Percentiles rank a stretch among this genome's conserved stretches.
Evolutionary conservation across 2,888 invertebrate species (phyloP).

Genomic region (Cerceris rybyensis): DNA sequence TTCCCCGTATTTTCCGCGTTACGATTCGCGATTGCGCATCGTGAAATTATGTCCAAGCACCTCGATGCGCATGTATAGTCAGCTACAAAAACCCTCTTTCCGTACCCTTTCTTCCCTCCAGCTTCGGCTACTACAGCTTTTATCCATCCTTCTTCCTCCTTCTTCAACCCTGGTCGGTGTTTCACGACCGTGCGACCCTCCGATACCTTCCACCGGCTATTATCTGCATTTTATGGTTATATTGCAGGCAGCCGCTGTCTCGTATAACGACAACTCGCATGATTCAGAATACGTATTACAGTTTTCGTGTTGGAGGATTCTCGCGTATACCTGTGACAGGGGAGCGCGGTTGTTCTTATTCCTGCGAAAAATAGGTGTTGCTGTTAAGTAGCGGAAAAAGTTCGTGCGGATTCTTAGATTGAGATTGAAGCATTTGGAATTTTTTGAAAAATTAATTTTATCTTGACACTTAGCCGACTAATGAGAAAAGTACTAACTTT

Average conservation of each 20-base stretch:
- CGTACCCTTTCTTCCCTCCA: constrained; percentile 18
- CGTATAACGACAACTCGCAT: constrained; percentile 71
- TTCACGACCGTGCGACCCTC: constrained; percentile 70
- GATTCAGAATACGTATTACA: constrained; percentile 76
- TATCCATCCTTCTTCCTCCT: constrained; percentile 44
- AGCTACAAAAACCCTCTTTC: not conserved
- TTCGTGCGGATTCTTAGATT: no score
- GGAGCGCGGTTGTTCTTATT: no score
- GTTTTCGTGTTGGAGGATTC: constrained; percentile 65
- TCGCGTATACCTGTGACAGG: constrained; percentile 11
- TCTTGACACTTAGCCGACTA: no score
- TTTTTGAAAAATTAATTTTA: no score
- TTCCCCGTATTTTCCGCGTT: not conserved
- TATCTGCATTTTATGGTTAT: constrained; percentile 82
- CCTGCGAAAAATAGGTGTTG: no score
- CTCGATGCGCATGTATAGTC: not conserved
- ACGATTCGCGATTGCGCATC: not conserved
- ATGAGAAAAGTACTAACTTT: no score
- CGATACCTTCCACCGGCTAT: constrained; percentile 75
- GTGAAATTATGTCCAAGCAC: not conserved
- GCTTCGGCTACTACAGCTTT: constrained; percentile 20
- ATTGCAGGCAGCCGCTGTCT: constrained; percentile 77
- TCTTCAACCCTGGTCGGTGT: constrained; percentile 38
- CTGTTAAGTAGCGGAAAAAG: no score
- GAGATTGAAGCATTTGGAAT: no score